Conservation (phyloP, 2,113 vertebrate genomes). For the Nyctibius bracteatus region DNA sequence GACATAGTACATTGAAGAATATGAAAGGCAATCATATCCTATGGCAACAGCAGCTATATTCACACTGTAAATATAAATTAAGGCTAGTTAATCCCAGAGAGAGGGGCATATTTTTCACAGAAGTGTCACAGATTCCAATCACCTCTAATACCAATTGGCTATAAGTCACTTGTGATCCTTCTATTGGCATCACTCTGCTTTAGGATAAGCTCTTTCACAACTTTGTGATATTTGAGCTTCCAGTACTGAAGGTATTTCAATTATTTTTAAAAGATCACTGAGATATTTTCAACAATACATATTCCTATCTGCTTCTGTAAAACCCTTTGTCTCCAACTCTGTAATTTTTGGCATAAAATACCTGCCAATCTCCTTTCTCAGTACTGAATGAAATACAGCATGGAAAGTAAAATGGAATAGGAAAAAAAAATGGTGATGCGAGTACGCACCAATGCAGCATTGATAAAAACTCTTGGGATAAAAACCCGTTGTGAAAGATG, state of each 20-base stretch:
- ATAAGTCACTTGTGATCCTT: constrained; percentile 44
- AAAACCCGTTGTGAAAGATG: not conserved
- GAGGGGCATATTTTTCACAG: constrained; percentile 10
- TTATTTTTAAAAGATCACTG: constrained; percentile 44
- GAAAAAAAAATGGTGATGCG: not conserved
- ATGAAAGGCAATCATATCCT: constrained; percentile 22
- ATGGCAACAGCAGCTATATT: constrained; percentile 5
- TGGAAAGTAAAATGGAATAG: not conserved
- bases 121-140: constrained; percentile 44
- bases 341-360: constrained; percentile 1
- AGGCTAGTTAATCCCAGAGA: constrained; percentile 29
- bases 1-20: not conserved
- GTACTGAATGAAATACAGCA: not conserved
- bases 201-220: constrained; percentile 35
- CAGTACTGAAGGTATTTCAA: constrained; percentile 30
- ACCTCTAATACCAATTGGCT: constrained; percentile 41
- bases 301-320: not conserved
- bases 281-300: constrained; percentile 13
- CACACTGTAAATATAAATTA: constrained; percentile 51
- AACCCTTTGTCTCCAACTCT: constrained; percentile 14
- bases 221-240: constrained; percentile 17
- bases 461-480: not conserved
- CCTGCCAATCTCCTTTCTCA: not conserved
- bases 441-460: not conserved
- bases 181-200: constrained; percentile 35